Percentiles rank a stretch among this genome's conserved stretches.
phyloP scores from a whole-genome alignment of 2,797 vertebrate species.

The Danio tinwini region DNA sequence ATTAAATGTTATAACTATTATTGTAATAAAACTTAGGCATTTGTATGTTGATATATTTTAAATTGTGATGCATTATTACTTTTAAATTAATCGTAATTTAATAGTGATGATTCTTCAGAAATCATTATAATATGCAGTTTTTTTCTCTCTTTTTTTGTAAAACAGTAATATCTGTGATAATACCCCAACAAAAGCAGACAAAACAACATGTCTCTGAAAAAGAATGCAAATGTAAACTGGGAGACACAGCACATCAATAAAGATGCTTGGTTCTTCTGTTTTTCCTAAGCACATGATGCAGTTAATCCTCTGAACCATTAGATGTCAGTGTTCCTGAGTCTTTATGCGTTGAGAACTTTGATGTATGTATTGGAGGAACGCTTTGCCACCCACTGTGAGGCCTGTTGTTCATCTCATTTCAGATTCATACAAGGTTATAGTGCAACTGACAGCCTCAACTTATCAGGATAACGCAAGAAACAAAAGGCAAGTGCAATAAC shows the following conservation, averaged over 20 bases:
- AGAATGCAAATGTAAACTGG: not conserved
- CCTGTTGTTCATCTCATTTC: conserved; percentile 23
- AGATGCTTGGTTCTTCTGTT: not conserved
- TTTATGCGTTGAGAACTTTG: conserved; percentile 33
- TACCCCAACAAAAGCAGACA: too few species aligned
- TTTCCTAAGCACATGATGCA: conserved; percentile 55
- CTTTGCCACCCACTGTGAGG: not conserved
- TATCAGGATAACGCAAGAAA: conserved; percentile 9
- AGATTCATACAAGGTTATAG: conserved; percentile 17
- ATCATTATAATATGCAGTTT: too few species aligned
- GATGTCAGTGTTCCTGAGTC: conserved; percentile 77
- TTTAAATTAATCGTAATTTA: too few species aligned
- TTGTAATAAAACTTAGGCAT: too few species aligned
- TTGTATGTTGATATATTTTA: too few species aligned
- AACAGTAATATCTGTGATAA: too few species aligned
- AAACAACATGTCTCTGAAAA: not conserved
- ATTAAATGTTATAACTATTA: too few species aligned
- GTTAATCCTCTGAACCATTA: conserved; percentile 70
- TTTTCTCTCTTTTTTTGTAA: too few species aligned
- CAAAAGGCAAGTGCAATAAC: conserved; percentile 10
- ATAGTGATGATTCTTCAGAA: too few species aligned
- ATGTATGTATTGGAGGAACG: conserved; percentile 11
- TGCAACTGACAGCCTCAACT: conserved; percentile 17
- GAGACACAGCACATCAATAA: not conserved
- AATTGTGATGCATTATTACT: too few species aligned